Evolutionary conservation across 2,113 vertebrate genomes (phyloP), one percentile per base, ranked within the genome.

Genomic region (Entelurus aequoreus): DNA sequence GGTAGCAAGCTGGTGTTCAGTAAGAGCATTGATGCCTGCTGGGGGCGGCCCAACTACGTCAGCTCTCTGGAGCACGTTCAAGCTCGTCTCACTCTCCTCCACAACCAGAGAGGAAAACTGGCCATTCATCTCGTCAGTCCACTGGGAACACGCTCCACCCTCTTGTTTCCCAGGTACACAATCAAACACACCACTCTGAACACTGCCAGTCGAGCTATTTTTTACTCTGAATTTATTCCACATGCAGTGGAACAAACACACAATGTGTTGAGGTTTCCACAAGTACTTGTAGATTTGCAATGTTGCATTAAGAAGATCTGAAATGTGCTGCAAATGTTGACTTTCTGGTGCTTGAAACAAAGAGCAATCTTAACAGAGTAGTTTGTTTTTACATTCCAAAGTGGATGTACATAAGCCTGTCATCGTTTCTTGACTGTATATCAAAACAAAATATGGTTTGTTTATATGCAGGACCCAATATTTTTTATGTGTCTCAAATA

Each of bases 111-210:
- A 0, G 97, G 97, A 3, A 96, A 97, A 86, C 74, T 99, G 86
- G 95, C 94, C 80, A 92, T 99, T 83, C 90, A 94, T 84, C 92
- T 99, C 11, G 78, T 94, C 83, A 98, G 95, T 81, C 96, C 97
- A 10, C 90, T 94, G 90, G 95, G 95, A 68, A 99, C 96, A 19
- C 93, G 92, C 21, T 97, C 95, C 76, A 96, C 94, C 54, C 88
- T 98, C 51, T 90, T 98, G 86, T 94, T 94, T 0, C 89, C 93
- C 78, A 94, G 95, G 96, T 97, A 74, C 67, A 64, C 70, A 47
- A 56, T 16, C 42, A 80, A 72, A 77, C 48, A 66, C 58, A 54
- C 38, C 54, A 5, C 69, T 21, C 35, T 51, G 50, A 48, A 67
- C 46, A 62, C 28, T 15, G 54, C 10, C 62, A 62, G 13, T 49